These are phyloP conservation scores for Erebia aethiops DNA, from an alignment of 2,888 invertebrate species.

Conservation along the genomic window DNA sequence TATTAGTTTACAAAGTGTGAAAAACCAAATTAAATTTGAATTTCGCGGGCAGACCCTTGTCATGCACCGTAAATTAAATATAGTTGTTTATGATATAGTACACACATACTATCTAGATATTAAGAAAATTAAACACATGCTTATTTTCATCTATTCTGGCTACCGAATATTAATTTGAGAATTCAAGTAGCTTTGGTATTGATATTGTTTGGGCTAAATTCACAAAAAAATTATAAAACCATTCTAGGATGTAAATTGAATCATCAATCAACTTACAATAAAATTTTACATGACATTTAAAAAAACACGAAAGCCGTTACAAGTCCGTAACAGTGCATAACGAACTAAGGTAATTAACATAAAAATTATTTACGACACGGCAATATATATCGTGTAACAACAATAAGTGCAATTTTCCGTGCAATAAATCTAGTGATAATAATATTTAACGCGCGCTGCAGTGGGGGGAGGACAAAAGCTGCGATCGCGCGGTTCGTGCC, in stretches of 20 bases:
- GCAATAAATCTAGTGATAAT: conserved; percentile 81
- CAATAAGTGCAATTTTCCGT: conserved; percentile 81
- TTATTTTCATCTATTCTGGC: too few species aligned
- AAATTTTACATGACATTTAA: conserved; percentile 3
- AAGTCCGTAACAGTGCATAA: conserved; percentile 51
- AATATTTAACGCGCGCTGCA: conserved; percentile 66
- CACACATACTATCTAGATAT: too few species aligned
- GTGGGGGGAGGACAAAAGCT: conserved; percentile 59
- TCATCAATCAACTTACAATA: not conserved
- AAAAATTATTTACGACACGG: conserved; percentile 78
- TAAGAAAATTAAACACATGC: too few species aligned
- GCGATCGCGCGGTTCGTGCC: conserved; percentile 51
- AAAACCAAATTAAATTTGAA: too few species aligned
- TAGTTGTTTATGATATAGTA: too few species aligned
- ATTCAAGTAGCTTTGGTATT: not conserved
- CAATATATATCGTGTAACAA: conserved; percentile 70
- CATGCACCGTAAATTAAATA: too few species aligned
- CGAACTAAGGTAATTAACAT: conserved; percentile 66
- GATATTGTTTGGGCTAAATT: not conserved
- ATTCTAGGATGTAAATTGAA: not conserved
- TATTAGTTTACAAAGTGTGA: too few species aligned
- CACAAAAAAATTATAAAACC: not conserved
- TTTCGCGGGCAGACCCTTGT: too few species aligned
- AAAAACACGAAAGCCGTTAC: conserved; percentile 49
- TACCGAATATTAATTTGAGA: not conserved